These are phyloP conservation scores for Apistogramma diplotaenia DNA, from an alignment of 2,113 vertebrate genomes.

Conservation along the genomic window DNA sequence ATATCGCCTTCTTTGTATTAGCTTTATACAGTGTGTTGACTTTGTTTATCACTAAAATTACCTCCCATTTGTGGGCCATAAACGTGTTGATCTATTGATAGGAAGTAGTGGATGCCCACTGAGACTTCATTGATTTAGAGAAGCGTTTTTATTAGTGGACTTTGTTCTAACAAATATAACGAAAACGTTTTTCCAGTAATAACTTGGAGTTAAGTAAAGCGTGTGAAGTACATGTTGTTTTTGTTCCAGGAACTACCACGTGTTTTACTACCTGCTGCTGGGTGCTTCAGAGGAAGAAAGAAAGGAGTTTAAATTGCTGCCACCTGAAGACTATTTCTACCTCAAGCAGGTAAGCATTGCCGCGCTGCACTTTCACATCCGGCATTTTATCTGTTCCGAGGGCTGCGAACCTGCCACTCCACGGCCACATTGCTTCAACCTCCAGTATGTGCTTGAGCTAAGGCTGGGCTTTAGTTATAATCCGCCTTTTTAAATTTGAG, in stretches of 20 bases:
- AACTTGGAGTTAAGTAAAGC: not conserved
- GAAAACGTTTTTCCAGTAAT: not conserved
- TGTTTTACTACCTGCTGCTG: constrained; percentile 96
- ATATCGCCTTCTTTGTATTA: not conserved
- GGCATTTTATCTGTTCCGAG: not conserved
- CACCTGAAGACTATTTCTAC: constrained; percentile 97
- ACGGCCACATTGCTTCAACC: not conserved
- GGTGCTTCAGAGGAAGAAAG: constrained; percentile 89
- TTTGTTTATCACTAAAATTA: not conserved
- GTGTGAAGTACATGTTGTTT: not conserved
- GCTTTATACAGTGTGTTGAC: constrained; percentile 22
- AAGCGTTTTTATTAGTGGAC: not conserved
- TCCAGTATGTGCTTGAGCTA: not conserved
- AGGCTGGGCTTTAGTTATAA: not conserved
- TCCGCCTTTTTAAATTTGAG: no score
- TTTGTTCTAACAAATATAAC: not conserved
- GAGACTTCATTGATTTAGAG: not conserved
- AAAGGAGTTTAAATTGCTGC: constrained; percentile 90
- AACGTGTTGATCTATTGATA: not conserved
- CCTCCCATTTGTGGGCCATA: not conserved
- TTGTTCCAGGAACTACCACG: constrained; percentile 90
- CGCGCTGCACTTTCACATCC: not conserved
- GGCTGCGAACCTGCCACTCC: not conserved
- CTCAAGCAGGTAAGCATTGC: constrained; percentile 90
- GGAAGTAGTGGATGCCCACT: not conserved